Percentiles rank a stretch among this genome's conserved stretches.
phyloP scores from a whole-genome alignment of 2,888 invertebrate species.

The Lepidocyrtinus sp. region DNA sequence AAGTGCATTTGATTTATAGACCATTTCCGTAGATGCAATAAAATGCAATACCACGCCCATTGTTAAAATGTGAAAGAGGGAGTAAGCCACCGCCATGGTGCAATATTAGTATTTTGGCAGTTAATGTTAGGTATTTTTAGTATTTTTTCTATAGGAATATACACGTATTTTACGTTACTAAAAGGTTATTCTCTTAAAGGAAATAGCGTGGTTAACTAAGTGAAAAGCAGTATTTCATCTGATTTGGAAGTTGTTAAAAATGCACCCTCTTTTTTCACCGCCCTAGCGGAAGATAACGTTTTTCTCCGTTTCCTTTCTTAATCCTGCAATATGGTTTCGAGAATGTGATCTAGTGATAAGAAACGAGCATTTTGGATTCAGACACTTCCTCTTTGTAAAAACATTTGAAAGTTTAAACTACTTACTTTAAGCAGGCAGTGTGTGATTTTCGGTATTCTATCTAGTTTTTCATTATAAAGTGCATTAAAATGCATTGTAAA shows the following conservation, averaged over 20 bases:
- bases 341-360: not conserved
- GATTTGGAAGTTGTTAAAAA: constrained; percentile 50
- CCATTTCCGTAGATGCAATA: constrained; percentile 50
- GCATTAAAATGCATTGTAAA: not conserved
- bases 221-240: constrained; percentile 59
- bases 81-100: too few relatives aligned
- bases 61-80: not conserved
- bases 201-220: constrained; percentile 49
- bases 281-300: constrained; percentile 26
- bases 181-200: too few relatives aligned
- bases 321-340: not conserved
- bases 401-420: too few relatives aligned
- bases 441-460: not conserved
- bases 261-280: constrained; percentile 45
- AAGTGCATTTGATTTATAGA: constrained; percentile 57
- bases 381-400: too few relatives aligned
- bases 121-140: too few relatives aligned
- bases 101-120: too few relatives aligned
- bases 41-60: constrained; percentile 55
- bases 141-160: too few relatives aligned
- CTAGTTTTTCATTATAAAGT: not conserved
- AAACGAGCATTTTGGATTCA: not conserved
- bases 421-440: not conserved
- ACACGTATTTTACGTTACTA: too few relatives aligned
- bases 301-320: constrained; percentile 37